Evolutionary conservation across 1,140 invertebrate species (phyloP).

Genomic region (Mycetomoellerius zeteki): DNA sequence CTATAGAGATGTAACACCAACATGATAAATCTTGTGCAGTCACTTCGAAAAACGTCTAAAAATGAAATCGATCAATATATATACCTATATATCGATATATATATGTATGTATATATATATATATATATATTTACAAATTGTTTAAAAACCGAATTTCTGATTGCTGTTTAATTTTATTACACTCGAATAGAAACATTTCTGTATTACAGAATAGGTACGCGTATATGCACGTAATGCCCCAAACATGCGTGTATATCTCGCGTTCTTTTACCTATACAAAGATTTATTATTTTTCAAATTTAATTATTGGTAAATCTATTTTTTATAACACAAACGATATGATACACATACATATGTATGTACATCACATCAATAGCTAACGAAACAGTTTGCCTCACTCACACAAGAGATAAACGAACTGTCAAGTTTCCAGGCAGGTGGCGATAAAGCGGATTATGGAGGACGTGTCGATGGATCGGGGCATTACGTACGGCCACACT

Average conservation of each 20-base stretch:
- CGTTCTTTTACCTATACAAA: not conserved
- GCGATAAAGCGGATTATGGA: conserved; percentile 80
- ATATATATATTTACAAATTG: too few species aligned
- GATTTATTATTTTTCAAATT: not conserved
- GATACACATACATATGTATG: not conserved
- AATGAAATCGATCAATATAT: conserved; percentile 30
- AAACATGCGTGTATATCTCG: not conserved
- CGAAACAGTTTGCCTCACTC: conserved; percentile 22
- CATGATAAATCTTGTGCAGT: too few species aligned
- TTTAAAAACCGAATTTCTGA: not conserved
- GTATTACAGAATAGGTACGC: not conserved
- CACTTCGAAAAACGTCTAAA: not conserved
- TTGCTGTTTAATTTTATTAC: conserved; percentile 3
- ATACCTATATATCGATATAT: not conserved
- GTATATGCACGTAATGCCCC: not conserved
- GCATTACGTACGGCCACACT: conserved; percentile 78
- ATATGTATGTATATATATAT: too few species aligned
- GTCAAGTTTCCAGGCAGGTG: conserved; percentile 62
- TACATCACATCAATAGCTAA: not conserved
- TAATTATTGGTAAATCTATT: not conserved
- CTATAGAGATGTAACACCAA: not conserved
- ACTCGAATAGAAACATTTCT: not conserved
- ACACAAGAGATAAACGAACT: conserved; percentile 41
- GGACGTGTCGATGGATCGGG: conserved; percentile 80
- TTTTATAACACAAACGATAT: not conserved